phyloP scores from a whole-genome alignment of 37 sponge, comb jelly and placozoan species.

The Axinella damicornis region DNA sequence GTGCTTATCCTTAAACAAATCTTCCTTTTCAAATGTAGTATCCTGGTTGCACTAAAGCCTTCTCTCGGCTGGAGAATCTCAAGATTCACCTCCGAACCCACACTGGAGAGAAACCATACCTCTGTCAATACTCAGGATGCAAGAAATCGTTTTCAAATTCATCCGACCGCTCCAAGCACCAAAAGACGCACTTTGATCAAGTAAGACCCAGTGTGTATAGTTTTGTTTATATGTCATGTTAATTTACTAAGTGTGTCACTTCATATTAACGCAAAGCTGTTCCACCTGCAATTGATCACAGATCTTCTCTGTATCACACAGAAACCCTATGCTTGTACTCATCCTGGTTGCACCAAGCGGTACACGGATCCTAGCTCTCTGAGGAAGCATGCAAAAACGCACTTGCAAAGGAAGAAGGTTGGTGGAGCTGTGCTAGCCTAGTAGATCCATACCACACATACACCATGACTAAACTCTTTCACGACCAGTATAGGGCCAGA shows the following conservation, averaged over 20 bases:
- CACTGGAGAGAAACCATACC: conserved; percentile 92
- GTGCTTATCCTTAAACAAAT: too few relatives aligned
- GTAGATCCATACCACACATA: too few relatives aligned
- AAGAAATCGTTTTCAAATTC: conserved; percentile 95
- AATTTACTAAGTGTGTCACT: background rate
- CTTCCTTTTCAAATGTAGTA: conserved; percentile 51
- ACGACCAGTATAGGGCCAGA: background rate
- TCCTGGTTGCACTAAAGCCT: conserved; percentile 91
- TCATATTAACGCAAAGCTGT: background rate
- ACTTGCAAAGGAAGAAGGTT: conserved; percentile 80
- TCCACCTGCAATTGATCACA: background rate
- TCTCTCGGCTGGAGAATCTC: conserved; percentile 94
- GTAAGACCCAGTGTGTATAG: conserved; percentile 37
- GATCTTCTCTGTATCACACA: conserved; percentile 8
- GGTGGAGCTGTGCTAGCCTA: too few relatives aligned
- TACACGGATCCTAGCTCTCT: conserved; percentile 98
- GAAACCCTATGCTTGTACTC: conserved; percentile 93
- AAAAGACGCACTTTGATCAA: conserved; percentile 88
- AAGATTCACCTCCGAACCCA: conserved; percentile 95
- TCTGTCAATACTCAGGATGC: conserved; percentile 83
- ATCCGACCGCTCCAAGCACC: conserved; percentile 94
- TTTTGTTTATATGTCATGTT: background rate
- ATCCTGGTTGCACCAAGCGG: conserved; percentile 88
- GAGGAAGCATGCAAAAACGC: conserved; percentile 89
- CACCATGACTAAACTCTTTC: too few relatives aligned